Conservation (phyloP, 2,113 vertebrate genomes). For the Lota lota region DNA sequence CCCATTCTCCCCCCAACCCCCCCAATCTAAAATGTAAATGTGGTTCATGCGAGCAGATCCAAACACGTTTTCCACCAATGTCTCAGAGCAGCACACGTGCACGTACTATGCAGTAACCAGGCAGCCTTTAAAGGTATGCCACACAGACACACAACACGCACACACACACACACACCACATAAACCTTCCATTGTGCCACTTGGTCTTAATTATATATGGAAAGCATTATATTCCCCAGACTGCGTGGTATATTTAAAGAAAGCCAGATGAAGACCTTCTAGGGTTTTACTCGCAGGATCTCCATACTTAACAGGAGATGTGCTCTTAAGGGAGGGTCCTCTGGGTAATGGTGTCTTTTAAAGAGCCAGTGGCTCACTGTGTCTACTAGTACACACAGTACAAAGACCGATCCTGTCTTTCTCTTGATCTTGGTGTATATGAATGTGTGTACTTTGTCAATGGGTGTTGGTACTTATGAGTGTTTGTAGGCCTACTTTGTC, state of each 20-base stretch:
- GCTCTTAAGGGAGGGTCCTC: slow-evolving; percentile 62
- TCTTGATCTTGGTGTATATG: no score
- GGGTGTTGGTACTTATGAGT: no score
- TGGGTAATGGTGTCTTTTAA: slow-evolving; percentile 44
- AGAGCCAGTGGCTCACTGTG: slow-evolving; percentile 26
- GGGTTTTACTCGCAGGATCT: slow-evolving; percentile 64
- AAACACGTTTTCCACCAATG: no score
- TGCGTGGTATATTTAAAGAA: slow-evolving; percentile 66
- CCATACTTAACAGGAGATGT: slow-evolving; percentile 72
- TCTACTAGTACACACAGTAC: no score
- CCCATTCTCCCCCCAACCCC: no score
- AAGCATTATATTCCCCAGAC: slow-evolving; percentile 66
- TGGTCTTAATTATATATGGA: slow-evolving; percentile 73
- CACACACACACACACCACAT: slow-evolving; percentile 28
- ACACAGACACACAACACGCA: background rate
- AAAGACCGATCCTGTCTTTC: background rate
- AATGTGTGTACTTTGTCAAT: no score
- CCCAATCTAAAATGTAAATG: no score
- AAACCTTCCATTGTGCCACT: slow-evolving; percentile 46
- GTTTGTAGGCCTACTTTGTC: no score
- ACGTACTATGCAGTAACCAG: slow-evolving; percentile 32
- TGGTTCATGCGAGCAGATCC: no score
- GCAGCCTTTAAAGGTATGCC: slow-evolving; percentile 27
- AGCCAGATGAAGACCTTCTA: slow-evolving; percentile 55
- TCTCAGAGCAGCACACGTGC: no score